Evolutionary conservation across 2,888 invertebrate species (phyloP).

Genomic region (Oligia fasciuncula): DNA sequence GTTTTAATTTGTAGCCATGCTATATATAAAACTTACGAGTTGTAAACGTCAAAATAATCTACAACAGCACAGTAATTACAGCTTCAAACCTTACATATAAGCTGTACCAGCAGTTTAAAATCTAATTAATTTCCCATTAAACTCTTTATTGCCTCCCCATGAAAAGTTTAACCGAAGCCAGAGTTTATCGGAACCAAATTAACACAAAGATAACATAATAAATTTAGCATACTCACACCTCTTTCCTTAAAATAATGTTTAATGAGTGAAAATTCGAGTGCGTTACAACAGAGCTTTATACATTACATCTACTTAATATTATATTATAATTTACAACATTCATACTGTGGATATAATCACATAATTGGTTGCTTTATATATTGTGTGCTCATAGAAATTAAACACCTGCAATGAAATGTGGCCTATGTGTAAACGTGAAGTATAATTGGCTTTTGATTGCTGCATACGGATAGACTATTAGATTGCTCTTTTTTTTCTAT

Average conservation of each 20-base stretch:
- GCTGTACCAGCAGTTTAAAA: background rate
- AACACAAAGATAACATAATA: slow-evolving; percentile 19
- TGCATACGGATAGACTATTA: slow-evolving; percentile 57
- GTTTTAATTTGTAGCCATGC: no score
- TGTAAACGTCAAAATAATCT: background rate
- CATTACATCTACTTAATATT: slow-evolving; percentile 70
- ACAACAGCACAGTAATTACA: background rate
- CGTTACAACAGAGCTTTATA: slow-evolving; percentile 66
- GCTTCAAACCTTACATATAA: background rate
- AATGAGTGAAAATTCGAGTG: slow-evolving; percentile 64
- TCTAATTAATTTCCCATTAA: background rate
- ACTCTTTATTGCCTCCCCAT: background rate
- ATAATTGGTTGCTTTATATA: slow-evolving; percentile 75
- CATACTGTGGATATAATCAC: slow-evolving; percentile 78
- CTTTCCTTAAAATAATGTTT: slow-evolving; percentile 30
- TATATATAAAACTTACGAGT: background rate
- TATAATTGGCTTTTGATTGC: slow-evolving; percentile 61
- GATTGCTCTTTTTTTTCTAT: slow-evolving; percentile 7
- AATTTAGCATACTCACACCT: slow-evolving; percentile 55
- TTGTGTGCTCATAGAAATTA: slow-evolving; percentile 77
- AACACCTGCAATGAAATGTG: slow-evolving; percentile 66
- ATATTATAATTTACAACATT: slow-evolving; percentile 81
- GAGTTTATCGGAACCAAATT: background rate
- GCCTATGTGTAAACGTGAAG: slow-evolving; percentile 54
- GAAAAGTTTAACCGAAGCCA: slow-evolving; percentile 12